A percentile compares a stretch with the other conserved stretches of the same genome.
These are phyloP conservation scores for Grallaria varia DNA, from an alignment of 2,113 vertebrate species.

Conservation along the genomic window DNA sequence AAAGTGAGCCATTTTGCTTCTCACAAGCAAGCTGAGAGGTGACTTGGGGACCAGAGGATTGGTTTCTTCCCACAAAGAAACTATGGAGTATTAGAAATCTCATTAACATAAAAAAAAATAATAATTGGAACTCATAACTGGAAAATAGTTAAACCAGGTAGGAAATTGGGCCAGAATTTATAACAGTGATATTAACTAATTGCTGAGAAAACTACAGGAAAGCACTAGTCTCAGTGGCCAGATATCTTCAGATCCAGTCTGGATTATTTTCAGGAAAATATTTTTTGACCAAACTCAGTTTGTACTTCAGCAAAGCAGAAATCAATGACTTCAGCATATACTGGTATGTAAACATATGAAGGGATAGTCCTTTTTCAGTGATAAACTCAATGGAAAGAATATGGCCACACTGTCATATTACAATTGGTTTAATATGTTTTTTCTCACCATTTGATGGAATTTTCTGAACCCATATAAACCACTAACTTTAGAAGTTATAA, in stretches of 20 bases:
- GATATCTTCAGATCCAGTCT: not conserved
- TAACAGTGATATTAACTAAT: not conserved
- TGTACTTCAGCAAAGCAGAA: not conserved
- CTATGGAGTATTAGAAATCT: not conserved
- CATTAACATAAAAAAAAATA: not conserved
- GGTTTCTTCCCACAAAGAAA: not conserved
- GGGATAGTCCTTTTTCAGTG: not conserved
- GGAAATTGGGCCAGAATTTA: not conserved
- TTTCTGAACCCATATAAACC: not conserved
- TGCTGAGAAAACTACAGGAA: not conserved
- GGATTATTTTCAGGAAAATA: not conserved
- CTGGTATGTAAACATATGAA: not conserved
- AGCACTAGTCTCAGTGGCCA: not conserved
- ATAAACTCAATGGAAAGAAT: not conserved
- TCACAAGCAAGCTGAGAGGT: not conserved
- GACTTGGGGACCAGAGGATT: not conserved
- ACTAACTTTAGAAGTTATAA: not conserved
- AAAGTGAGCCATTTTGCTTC: not conserved
- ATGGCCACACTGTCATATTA: not conserved
- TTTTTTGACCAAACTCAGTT: not conserved
- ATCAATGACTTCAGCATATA: not conserved
- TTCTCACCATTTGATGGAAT: conserved; percentile 14
- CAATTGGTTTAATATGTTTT: not conserved
- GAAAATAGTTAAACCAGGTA: not conserved
- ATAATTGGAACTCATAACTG: not conserved